A percentile compares a stretch with the other conserved stretches of the same genome.
These are phyloP conservation scores for Todiramphus chloris DNA, from an alignment of 2,113 vertebrate genomes.

Conservation along the genomic window DNA sequence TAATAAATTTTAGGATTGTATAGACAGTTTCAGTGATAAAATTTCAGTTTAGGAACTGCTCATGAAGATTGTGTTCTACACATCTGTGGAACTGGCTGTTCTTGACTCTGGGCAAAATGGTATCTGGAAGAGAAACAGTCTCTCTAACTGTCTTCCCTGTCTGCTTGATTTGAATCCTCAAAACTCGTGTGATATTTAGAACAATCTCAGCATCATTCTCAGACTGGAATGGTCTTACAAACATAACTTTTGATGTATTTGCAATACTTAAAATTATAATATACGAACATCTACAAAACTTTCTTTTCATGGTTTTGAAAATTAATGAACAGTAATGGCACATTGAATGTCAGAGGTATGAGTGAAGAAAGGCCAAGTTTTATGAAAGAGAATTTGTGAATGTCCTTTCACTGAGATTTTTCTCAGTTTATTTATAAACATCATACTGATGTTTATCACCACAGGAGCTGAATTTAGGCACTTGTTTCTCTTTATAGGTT, in stretches of 20 bases:
- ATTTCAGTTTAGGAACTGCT: not conserved
- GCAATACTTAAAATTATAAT: not conserved
- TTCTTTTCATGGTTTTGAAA: not conserved
- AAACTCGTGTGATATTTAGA: not conserved
- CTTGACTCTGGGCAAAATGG: not conserved
- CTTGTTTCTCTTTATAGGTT: not conserved
- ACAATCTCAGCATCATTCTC: not conserved
- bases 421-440: too few species aligned
- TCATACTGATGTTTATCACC: not conserved
- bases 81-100: not conserved
- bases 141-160: not conserved
- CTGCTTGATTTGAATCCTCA: not conserved
- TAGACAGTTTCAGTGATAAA: not conserved
- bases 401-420: not conserved
- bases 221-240: not conserved
- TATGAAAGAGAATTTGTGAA: not conserved
- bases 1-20: not conserved
- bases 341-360: not conserved
- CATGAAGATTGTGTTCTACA: rapidly evolving
- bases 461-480: not conserved
- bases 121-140: not conserved
- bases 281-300: not conserved
- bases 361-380: not conserved
- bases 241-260: not conserved
- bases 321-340: not conserved